Conservation (phyloP, 2,888 invertebrate species). For the Apamea crenata region DNA sequence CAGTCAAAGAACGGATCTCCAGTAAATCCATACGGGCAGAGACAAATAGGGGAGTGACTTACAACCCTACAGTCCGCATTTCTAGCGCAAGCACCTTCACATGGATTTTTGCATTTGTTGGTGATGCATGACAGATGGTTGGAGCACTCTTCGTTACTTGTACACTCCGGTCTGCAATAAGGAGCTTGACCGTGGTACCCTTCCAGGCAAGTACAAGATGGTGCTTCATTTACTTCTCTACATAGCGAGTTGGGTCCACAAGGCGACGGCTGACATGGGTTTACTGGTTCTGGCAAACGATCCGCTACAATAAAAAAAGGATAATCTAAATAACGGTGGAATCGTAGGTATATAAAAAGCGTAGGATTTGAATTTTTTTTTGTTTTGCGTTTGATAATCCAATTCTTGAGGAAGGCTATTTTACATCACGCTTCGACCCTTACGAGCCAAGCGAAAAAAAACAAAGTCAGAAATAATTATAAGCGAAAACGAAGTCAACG, state of each 20-base stretch:
- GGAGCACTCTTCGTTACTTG: conserved; percentile 94
- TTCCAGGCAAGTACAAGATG: conserved; percentile 94
- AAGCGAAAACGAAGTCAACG: neutral
- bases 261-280: conserved; percentile 94
- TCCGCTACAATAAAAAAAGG: conserved; percentile 82
- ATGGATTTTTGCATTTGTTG: conserved; percentile 94
- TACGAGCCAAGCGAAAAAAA: neutral
- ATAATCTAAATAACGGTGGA: neutral
- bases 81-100: conserved; percentile 92
- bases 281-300: conserved; percentile 85
- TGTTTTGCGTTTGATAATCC: neutral
- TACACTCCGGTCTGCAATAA: conserved; percentile 94
- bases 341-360: neutral
- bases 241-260: conserved; percentile 95
- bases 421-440: neutral
- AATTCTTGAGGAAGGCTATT: neutral
- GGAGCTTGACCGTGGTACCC: conserved; percentile 93
- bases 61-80: conserved; percentile 94
- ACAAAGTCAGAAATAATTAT: neutral
- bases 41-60: conserved; percentile 94
- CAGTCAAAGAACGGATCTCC: conserved; percentile 95
- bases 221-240: conserved; percentile 92
- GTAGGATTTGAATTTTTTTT: neutral
- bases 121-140: conserved; percentile 93
- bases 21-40: conserved; percentile 92